Evolutionary conservation across 2,797 vertebrate species (phyloP), one percentile per base, ranked within the genome.

Genomic region (Catostomus latipinnis): DNA sequence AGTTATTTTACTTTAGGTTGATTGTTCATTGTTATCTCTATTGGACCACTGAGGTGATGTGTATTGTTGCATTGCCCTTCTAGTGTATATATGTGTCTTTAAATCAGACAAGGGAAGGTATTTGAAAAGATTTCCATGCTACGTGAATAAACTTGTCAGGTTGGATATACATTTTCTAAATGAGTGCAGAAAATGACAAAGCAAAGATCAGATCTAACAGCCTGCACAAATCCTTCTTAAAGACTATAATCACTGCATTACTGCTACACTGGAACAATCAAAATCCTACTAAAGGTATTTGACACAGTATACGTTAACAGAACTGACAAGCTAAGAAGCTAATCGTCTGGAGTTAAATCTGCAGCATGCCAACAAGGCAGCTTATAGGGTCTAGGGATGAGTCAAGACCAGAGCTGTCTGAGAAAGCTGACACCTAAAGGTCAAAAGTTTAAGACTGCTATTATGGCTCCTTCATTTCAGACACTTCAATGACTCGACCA

Each of bases 331-430:
- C 50, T 82, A 74, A 78, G 70, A 61, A 56, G 72, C 65, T 79
- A 74, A 82, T 82, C 76, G 46, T 71, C 75, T 82, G 43, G 48
- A 74, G 58, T 69, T 74, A 79, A 79, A 74, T 68, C 76, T 74
- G 43, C 56, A 52, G 52, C 71, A 63, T 74, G 18, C 45, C 46
- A 78, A 65, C 71, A 65, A 70, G 76, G 65, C 50, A 16, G 71
- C 76, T 82, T 74, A 34, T 34, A 78, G 13, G 50, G 34, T 60
- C 18, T 43, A 46, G 45, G 18, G 65, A 79, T 69, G 65, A 70
- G 71, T 58, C 12, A 16, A 82, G 14, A 73, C 34, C 43, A 62
- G 22, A 78, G 54, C 56, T 74, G 56, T 74, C 62, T 68, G 43
- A 74, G 71, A 70, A 72, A 74, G 22, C 54, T 12, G 18, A 43